phyloP scores from a whole-genome alignment of 2,888 invertebrate genomes.

The Synergus umbraculus region DNA sequence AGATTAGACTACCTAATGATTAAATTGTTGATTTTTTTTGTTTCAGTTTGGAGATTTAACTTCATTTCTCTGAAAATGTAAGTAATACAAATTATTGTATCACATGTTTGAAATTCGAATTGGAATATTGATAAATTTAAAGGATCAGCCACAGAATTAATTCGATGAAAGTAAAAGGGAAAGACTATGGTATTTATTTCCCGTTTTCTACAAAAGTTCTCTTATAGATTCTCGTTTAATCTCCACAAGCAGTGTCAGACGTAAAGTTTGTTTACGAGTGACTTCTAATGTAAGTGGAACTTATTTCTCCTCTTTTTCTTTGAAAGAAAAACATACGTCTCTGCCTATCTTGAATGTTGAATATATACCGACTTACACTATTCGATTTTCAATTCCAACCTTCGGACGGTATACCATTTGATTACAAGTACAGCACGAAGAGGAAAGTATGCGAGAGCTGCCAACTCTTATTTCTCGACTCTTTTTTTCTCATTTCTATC shows the following conservation, averaged over 20 bases:
- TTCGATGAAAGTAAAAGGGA: neutral
- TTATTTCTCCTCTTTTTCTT: conserved; percentile 6
- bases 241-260: neutral
- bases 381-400: conserved; percentile 37
- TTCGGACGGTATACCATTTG: conserved; percentile 8
- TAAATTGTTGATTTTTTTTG: neutral
- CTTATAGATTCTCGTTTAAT: neutral
- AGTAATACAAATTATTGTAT: neutral
- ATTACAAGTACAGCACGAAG: conserved; percentile 4
- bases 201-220: neutral
- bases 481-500: conserved; percentile 26
- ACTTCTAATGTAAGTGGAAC: neutral
- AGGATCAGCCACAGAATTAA: neutral
- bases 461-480: conserved; percentile 30
- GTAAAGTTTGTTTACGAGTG: conserved; percentile 26
- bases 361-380: conserved; percentile 27
- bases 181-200: neutral
- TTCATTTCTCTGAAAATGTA: neutral
- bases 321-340: conserved; percentile 27
- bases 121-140: neutral
- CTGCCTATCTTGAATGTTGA: conserved; percentile 19
- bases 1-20: too few species aligned
- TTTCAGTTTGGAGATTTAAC: neutral
- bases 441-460: conserved; percentile 7
- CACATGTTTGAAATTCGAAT: neutral